Percentiles rank a stretch among this genome's conserved stretches.
phyloP scores from a whole-genome alignment of 2,797 vertebrate species.

The Micropoecilia bifurca region DNA sequence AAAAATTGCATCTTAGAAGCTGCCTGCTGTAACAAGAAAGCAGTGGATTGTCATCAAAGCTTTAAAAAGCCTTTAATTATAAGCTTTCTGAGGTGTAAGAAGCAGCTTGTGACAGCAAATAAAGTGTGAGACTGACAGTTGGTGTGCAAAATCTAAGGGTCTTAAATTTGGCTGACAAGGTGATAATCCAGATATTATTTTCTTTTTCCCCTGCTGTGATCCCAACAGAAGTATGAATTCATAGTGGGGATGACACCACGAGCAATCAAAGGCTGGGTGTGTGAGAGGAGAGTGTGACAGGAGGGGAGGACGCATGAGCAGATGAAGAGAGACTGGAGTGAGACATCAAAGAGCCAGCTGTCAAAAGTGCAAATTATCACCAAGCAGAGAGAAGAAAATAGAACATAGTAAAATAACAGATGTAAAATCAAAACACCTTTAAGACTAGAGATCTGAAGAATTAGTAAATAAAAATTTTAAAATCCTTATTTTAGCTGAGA shows the following conservation, averaged over 20 bases:
- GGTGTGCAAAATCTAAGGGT: constrained; percentile 11
- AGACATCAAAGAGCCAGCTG: constrained; percentile 70
- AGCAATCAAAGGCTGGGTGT: constrained; percentile 24
- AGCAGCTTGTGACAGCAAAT: constrained; percentile 6
- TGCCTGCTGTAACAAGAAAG: constrained; percentile 4
- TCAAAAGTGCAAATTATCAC: constrained; percentile 50
- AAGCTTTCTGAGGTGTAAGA: constrained; percentile 28
- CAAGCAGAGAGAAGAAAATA: constrained; percentile 33
- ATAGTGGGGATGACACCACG: constrained; percentile 21
- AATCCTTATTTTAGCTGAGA: background rate
- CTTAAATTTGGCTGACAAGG: constrained; percentile 10
- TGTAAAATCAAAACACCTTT: constrained; percentile 29
- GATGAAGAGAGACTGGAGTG: constrained; percentile 54
- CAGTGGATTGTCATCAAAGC: constrained; percentile 17
- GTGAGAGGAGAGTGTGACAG: background rate
- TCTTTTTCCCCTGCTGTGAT: constrained; percentile 23
- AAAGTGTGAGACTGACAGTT: constrained; percentile 22
- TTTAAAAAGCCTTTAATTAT: constrained; percentile 28
- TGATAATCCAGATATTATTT: background rate
- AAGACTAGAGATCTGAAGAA: constrained; percentile 1
- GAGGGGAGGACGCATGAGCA: constrained; percentile 26
- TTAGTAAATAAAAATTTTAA: background rate
- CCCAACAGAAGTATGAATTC: constrained; percentile 17
- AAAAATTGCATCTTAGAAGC: constrained; percentile 1
- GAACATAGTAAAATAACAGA: constrained; percentile 23